These are phyloP conservation scores for Octodonta nipae DNA, from an alignment of 2,888 invertebrate genomes.

Conservation along the genomic window DNA sequence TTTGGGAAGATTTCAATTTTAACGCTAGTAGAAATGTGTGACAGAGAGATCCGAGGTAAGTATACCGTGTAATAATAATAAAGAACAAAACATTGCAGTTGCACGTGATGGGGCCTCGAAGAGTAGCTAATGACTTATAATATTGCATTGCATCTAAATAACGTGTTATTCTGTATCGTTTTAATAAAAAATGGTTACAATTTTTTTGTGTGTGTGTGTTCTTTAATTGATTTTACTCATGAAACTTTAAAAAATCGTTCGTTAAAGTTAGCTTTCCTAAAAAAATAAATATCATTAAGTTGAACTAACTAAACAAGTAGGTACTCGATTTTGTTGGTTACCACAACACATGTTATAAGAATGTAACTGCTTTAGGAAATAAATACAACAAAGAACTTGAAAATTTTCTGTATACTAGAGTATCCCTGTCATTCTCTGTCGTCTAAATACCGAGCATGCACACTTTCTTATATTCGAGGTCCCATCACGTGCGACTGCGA, in stretches of 20 bases:
- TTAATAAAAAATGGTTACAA: not conserved
- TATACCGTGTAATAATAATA: too few relatives aligned
- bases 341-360: slow-evolving; percentile 11
- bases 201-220: not conserved
- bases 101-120: too few relatives aligned
- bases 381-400: slow-evolving; percentile 11
- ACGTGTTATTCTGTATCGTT: not conserved
- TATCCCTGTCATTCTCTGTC: too few relatives aligned
- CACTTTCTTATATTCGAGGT: too few relatives aligned
- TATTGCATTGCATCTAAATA: not conserved
- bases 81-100: too few relatives aligned
- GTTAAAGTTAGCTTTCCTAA: slow-evolving; percentile 6
- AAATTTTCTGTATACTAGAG: too few relatives aligned
- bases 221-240: not conserved
- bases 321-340: slow-evolving; percentile 12
- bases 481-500: too few relatives aligned
- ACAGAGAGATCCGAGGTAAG: too few relatives aligned
- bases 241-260: slow-evolving; percentile 6
- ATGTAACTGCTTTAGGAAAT: slow-evolving; percentile 9
- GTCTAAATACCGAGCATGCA: too few relatives aligned
- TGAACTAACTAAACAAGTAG: slow-evolving; percentile 11
- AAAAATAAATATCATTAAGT: slow-evolving; percentile 9
- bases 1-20: too few relatives aligned
- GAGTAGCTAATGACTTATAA: too few relatives aligned
- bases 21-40: too few relatives aligned